Base-by-base conservation (phyloP, 1,140 invertebrate species). In the Polypedilum vanderplanki region DNA sequence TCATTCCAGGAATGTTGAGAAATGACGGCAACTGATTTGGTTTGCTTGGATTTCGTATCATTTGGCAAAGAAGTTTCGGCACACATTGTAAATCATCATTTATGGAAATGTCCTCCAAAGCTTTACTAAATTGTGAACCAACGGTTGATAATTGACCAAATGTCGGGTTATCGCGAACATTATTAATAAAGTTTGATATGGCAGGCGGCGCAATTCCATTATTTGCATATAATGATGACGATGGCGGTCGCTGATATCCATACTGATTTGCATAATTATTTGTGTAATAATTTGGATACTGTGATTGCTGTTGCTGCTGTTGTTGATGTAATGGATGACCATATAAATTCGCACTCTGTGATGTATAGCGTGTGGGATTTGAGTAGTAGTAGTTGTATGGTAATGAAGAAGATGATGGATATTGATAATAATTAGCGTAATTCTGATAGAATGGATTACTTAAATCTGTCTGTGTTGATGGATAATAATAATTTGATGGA, bases 1-100 rank as follows among this genome's bases (percentile, higher is more conserved):
- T 80, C 78, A 93, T 81, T 46, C 89, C 86, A 77, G 89, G 88
- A 77, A 87, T 85, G 76, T 87, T 87, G 74, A 88, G 78, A 77
- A 88, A 84, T 75, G 85, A 84, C 22, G 87, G 85, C 75, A 88
- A 80, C 18, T 84, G 83, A 75, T 80, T 81, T 77, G 82, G 81
- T 75, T 83, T 83, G 12, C 86, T 86, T 17, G 87, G 85, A 78
- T 86, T 83, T 65, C 87, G 88, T 57, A 90, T 88, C 40, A 90
- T 86, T 82, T 93, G 90, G 79, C 92, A 93, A 67, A 93, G 84
- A 76, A 93, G 85, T 80, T 90, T 86, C 3, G 91, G 88, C 73
- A 93, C 89, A 79, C 92, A 93, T 78, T 90, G 87, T 74, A 88
- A 84, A 80, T 92, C 90, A 79, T 93, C 92, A 81, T 92, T 88